phyloP scores from a whole-genome alignment of 2,888 invertebrate genomes.

The Cephus sareptanus region DNA sequence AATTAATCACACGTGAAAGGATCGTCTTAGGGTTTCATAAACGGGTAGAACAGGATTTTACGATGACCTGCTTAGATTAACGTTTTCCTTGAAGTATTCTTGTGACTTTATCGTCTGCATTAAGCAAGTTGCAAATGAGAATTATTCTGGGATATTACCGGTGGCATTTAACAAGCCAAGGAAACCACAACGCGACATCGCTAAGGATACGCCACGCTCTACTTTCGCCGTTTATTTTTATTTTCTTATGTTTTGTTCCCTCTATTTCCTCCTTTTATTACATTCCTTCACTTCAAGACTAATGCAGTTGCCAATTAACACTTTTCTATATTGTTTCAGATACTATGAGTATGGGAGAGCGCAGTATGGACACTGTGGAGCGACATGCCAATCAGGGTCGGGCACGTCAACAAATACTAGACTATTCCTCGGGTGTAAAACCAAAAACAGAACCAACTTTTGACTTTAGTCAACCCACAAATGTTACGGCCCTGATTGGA shows the following conservation, averaged over 20 bases:
- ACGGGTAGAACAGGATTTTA: too few relatives aligned
- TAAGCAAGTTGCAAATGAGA: slow-evolving; percentile 24
- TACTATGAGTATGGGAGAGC: slow-evolving; percentile 62
- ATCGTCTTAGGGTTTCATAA: too few relatives aligned
- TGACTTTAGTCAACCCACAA: slow-evolving; percentile 56
- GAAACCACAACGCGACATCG: too few relatives aligned
- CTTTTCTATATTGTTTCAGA: slow-evolving; percentile 45
- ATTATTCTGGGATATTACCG: slow-evolving; percentile 18
- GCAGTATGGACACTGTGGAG: slow-evolving; percentile 54
- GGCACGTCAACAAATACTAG: slow-evolving; percentile 61
- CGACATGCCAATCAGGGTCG: slow-evolving; percentile 53
- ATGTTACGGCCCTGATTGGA: slow-evolving; percentile 62
- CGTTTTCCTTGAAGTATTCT: slow-evolving; percentile 35
- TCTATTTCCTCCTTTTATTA: too few relatives aligned
- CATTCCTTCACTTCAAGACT: too few relatives aligned
- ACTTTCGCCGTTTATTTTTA: too few relatives aligned
- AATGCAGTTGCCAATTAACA: not conserved
- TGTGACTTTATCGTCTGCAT: slow-evolving; percentile 22
- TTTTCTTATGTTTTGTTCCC: too few relatives aligned
- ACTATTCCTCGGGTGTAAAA: slow-evolving; percentile 49
- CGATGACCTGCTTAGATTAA: slow-evolving; percentile 35
- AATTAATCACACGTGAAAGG: too few relatives aligned
- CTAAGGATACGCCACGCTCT: too few relatives aligned
- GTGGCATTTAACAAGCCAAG: too few relatives aligned
- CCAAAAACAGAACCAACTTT: slow-evolving; percentile 60